Evolutionary conservation across 2,113 vertebrate species (phyloP).

Genomic region (Ceyx melanurus): DNA sequence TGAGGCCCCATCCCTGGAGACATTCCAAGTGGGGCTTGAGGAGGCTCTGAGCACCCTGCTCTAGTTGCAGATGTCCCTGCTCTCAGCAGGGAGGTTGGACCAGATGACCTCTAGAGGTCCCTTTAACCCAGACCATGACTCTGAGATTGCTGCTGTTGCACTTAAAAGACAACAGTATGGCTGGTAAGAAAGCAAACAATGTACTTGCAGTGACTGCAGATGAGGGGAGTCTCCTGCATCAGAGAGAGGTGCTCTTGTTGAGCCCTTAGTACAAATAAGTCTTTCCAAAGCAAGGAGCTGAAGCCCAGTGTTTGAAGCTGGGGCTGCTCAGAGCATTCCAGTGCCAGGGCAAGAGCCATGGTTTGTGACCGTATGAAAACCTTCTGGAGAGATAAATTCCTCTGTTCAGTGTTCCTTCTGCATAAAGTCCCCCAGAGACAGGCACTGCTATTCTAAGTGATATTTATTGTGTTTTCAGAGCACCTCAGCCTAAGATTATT

Average conservation of each 20-base stretch:
- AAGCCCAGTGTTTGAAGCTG: not conserved
- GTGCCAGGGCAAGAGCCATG: not conserved
- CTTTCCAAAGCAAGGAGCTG: not conserved
- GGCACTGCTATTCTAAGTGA: slow-evolving; percentile 61
- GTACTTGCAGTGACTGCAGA: not conserved
- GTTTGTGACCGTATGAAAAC: not conserved
- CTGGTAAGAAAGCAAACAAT: not conserved
- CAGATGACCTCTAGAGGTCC: too few relatives aligned
- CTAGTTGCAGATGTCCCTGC: too few relatives aligned
- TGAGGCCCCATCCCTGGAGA: too few relatives aligned
- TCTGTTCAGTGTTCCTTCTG: slow-evolving; percentile 49
- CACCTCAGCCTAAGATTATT: slow-evolving; percentile 85
- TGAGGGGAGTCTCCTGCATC: not conserved
- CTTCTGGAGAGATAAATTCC: not conserved
- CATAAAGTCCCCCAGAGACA: slow-evolving; percentile 36
- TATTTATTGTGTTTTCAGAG: slow-evolving; percentile 82
- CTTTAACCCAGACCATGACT: too few relatives aligned
- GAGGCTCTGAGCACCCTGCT: too few relatives aligned
- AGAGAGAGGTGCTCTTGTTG: not conserved
- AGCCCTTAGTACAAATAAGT: not conserved
- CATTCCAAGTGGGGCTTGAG: too few relatives aligned
- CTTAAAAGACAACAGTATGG: not conserved
- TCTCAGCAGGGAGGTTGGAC: too few relatives aligned
- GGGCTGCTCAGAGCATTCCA: not conserved
- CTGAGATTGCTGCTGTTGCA: not conserved